Evolutionary conservation across 2,888 invertebrate genomes (phyloP), one percentile per base, ranked within the genome.

Genomic region (Athalia cordata): DNA sequence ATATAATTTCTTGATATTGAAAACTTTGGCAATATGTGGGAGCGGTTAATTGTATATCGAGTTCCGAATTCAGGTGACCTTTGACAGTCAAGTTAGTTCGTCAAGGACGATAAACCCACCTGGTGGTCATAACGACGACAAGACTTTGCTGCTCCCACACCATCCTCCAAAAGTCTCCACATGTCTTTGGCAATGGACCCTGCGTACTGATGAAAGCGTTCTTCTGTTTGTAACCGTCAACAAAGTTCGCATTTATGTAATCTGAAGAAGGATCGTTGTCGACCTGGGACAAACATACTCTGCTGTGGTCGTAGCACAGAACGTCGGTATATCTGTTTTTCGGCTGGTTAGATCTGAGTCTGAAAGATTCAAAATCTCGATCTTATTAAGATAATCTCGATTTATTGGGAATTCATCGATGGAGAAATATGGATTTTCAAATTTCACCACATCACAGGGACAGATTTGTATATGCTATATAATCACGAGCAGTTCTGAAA

Each of bases 191-290:
- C 84, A 99, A 92, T 13, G 99, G 98, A 86, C 98, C 99, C 93
- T 99, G 99, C 85, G 99, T 98, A 87, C 97, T 98, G 88, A 99
- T 99, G 91, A 98, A 99, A 77, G 98, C 98, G 91, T 97, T 97
- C 90, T 97, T 97, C 91, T 98, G 98, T 90, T 97, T 97, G 91
- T 98, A 99, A 15, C 99, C 99, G 91, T 99, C 98, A 77, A 99
- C 98, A 91, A 96, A 99, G 92, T 99, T 99, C 78, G 98, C 99
- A 92, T 99, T 98, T 90, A 99, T 98, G 89, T 99, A 99, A 91
- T 98, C 98, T 70, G 95, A 94, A 86, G 93, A 92, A 82, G 95
- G 93, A 87, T 96, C 96, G 83, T 94, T 94, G 86, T 96, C 95
- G 55, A 94, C 91, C 89, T 93, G 93, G 52, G 96, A 95, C 80